These are phyloP conservation scores for Hyperoodon ampullatus DNA, from an alignment of 2,113 vertebrate species.

Conservation along the genomic window DNA sequence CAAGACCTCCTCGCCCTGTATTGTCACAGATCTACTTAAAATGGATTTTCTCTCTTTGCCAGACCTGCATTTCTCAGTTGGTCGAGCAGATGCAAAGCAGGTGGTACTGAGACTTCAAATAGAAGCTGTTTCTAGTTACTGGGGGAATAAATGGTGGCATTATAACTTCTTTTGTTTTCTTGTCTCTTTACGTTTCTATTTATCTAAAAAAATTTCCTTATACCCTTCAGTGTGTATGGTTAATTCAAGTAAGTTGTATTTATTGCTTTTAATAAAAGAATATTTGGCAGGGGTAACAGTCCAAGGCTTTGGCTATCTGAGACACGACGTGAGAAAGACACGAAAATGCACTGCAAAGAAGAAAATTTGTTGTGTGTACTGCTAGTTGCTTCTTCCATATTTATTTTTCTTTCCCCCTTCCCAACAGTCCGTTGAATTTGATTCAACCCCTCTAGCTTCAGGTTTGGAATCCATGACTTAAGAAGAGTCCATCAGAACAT, in stretches of 20 bases:
- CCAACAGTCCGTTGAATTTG: background rate
- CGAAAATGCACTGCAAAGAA: background rate
- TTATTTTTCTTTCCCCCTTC: background rate
- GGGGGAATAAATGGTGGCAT: conserved; percentile 52
- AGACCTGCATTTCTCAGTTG: conserved; percentile 70
- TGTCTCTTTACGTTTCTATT: conserved; percentile 65
- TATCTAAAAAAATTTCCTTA: conserved; percentile 37
- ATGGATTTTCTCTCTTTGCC: conserved; percentile 76
- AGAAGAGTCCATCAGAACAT: background rate
- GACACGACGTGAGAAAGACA: background rate
- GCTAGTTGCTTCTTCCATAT: background rate
- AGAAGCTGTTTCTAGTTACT: conserved; percentile 62
- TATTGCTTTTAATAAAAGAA: conserved; percentile 44
- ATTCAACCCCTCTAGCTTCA: background rate
- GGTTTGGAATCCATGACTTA: background rate
- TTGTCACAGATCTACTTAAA: conserved; percentile 81
- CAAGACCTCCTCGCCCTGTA: conserved; percentile 73
- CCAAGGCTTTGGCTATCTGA: background rate
- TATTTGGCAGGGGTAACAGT: conserved; percentile 1
- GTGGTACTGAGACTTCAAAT: conserved; percentile 65
- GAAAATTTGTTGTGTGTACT: background rate
- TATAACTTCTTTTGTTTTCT: conserved; percentile 64
- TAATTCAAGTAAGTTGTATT: conserved; percentile 59
- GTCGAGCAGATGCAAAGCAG: conserved; percentile 75
- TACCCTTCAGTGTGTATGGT: background rate